Evolutionary conservation across 2,888 invertebrate species (phyloP).

Genomic region (Megastigmus dorsalis): DNA sequence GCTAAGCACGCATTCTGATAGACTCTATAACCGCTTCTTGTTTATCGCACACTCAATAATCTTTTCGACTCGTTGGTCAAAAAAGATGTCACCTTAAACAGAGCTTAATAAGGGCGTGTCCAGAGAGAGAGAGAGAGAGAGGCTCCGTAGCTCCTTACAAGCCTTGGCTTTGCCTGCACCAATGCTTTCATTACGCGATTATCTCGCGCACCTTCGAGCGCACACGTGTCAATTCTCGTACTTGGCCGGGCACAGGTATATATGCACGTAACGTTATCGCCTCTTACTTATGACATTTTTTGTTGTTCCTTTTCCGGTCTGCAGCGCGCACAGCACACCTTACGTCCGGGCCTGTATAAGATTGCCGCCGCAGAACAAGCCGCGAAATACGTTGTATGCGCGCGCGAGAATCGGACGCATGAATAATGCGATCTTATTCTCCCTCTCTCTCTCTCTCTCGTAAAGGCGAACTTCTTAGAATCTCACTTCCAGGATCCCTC

Average conservation of each 20-base stretch:
- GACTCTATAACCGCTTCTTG: no score
- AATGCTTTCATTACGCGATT: constrained; percentile 19
- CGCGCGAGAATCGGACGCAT: constrained; percentile 52
- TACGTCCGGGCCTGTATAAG: no score
- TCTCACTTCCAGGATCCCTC: constrained; percentile 39
- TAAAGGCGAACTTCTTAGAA: constrained; percentile 48
- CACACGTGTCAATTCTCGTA: constrained; percentile 53
- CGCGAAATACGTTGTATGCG: no score
- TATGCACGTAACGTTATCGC: constrained; percentile 21
- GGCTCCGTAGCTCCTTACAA: not conserved
- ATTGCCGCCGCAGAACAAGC: constrained; percentile 8
- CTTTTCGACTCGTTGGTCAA: no score
- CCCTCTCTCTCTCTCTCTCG: no score
- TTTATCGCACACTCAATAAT: no score
- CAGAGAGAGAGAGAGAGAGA: not conserved
- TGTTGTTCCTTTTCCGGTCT: not conserved
- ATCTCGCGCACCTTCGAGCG: constrained; percentile 23
- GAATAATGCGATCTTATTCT: constrained; percentile 55
- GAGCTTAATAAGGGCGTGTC: no score
- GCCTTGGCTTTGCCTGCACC: not conserved
- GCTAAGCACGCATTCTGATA: no score
- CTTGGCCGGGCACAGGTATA: constrained; percentile 10
- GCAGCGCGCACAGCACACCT: constrained; percentile 13
- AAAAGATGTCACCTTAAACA: no score
- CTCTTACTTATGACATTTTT: constrained; percentile 20